A percentile compares a stretch with the other conserved stretches of the same genome.
Conservation (phyloP, 1,140 invertebrate species). For the Apis cerana region DNA sequence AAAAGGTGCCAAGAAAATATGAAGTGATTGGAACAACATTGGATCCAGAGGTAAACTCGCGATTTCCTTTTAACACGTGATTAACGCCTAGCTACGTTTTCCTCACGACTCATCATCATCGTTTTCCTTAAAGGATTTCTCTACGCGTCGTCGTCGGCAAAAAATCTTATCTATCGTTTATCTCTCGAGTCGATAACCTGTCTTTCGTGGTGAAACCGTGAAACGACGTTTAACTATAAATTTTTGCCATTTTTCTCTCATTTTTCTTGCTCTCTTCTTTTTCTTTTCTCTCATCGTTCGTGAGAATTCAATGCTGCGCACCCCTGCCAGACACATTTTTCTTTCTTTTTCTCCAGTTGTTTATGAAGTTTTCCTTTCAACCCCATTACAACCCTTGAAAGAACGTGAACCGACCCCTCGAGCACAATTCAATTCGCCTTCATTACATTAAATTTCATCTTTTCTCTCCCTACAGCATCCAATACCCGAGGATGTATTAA, state of each 20-base stretch:
- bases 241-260: background rate
- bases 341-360: background rate
- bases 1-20: conserved; percentile 51
- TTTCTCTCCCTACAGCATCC: conserved; percentile 40
- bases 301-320: background rate
- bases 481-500: conserved; percentile 53
- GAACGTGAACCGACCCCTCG: background rate
- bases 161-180: background rate
- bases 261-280: background rate
- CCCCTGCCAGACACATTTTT: background rate
- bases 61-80: conserved; percentile 31
- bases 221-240: background rate
- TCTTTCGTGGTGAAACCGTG: background rate
- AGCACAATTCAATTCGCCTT: background rate
- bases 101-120: background rate
- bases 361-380: background rate
- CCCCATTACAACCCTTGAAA: background rate
- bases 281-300: background rate
- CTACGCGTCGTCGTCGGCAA: background rate
- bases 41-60: conserved; percentile 54
- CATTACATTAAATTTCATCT: conserved; percentile 6
- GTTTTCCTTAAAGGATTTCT: background rate
- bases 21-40: conserved; percentile 66
- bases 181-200: background rate
- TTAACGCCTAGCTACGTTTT: conserved; percentile 15